Conservation (phyloP, 2,113 vertebrate species). For the Porphyrio hochstetteri region DNA sequence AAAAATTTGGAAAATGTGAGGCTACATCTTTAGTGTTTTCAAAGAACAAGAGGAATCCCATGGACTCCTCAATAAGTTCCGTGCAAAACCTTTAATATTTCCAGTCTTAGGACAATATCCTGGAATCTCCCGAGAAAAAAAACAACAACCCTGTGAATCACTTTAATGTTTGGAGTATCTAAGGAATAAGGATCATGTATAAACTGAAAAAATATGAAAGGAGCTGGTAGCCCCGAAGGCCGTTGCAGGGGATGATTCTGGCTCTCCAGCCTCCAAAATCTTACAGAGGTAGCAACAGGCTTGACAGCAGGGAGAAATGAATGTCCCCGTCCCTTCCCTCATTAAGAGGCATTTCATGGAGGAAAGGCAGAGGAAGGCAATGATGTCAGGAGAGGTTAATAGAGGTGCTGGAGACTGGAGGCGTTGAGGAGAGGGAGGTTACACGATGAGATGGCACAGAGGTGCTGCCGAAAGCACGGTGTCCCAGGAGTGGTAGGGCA, state of each 20-base stretch:
- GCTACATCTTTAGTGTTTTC: not conserved
- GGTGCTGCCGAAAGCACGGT: not conserved
- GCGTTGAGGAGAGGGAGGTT: rapidly evolving
- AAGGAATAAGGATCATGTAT: not conserved
- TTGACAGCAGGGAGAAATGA: not conserved
- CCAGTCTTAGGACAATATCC: not conserved
- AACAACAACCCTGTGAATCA: rapidly evolving
- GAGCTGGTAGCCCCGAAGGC: rapidly evolving
- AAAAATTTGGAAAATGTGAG: not conserved
- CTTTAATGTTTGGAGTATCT: not conserved
- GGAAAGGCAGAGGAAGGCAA: not conserved
- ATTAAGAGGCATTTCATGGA: not conserved
- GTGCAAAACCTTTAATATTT: not conserved
- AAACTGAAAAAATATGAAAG: not conserved
- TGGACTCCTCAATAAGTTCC: not conserved
- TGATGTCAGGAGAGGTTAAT: not conserved
- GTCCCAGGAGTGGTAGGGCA: not conserved
- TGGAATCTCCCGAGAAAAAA: not conserved
- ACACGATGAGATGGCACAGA: not conserved
- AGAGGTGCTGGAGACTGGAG: not conserved
- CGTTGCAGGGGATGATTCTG: not conserved
- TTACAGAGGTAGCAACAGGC: not conserved
- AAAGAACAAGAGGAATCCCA: not conserved
- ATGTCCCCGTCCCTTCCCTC: not conserved
- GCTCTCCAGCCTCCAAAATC: not conserved